Conservation (phyloP, 1,140 invertebrate genomes). For the Bombus sylvicola region DNA sequence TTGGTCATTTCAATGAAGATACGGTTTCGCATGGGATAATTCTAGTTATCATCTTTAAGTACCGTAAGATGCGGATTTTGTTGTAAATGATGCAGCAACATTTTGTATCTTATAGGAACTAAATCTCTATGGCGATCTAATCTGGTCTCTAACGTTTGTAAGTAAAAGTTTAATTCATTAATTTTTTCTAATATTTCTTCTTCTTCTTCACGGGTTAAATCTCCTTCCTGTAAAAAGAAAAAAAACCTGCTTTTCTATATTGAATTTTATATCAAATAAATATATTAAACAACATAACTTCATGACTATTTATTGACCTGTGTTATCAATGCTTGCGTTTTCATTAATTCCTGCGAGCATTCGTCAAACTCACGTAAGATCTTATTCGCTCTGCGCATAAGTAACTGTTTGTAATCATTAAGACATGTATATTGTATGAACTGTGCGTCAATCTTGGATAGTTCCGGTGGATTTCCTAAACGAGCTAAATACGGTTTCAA, state of each 20-base stretch:
- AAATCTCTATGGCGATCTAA: slow-evolving; percentile 77
- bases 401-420: slow-evolving; percentile 83
- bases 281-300: slow-evolving; percentile 1
- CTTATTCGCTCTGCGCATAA: slow-evolving; percentile 82
- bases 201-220: slow-evolving; percentile 78
- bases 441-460: slow-evolving; percentile 77
- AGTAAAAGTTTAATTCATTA: slow-evolving; percentile 76
- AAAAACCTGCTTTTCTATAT: background rate
- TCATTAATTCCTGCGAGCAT: slow-evolving; percentile 54
- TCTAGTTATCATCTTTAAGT: background rate
- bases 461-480: slow-evolving; percentile 76
- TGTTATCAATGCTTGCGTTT: slow-evolving; percentile 60
- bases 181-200: slow-evolving; percentile 76
- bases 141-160: slow-evolving; percentile 80
- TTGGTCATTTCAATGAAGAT: slow-evolving; percentile 85
- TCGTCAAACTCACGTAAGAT: slow-evolving; percentile 83
- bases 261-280: slow-evolving; percentile 8
- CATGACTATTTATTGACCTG: slow-evolving; percentile 59
- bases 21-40: background rate
- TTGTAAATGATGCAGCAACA: slow-evolving; percentile 61
- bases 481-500: slow-evolving; percentile 84
- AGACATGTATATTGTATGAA: slow-evolving; percentile 82
- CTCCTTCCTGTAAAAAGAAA: slow-evolving; percentile 66
- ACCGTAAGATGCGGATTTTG: slow-evolving; percentile 43
- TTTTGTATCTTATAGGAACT: slow-evolving; percentile 73